Percentiles rank a stretch among this genome's conserved stretches.
These are phyloP conservation scores for Spinibarbus caldwelli DNA, from an alignment of 2,797 vertebrate genomes.

Conservation along the genomic window DNA sequence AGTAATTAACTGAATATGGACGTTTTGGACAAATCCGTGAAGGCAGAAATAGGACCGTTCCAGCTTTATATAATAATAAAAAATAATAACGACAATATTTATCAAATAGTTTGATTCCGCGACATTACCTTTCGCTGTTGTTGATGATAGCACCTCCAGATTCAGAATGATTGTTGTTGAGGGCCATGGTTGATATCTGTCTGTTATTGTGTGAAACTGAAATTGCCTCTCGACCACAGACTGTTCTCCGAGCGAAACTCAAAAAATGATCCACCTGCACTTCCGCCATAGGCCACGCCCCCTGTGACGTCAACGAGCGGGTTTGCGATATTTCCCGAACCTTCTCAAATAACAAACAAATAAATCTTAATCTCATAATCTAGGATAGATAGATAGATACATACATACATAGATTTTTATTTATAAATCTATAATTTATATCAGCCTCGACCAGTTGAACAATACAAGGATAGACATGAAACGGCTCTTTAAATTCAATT, in stretches of 20 bases:
- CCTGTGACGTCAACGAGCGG: slow-evolving; percentile 60
- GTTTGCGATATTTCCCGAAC: slow-evolving; percentile 37
- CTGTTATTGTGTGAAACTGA: slow-evolving; percentile 9
- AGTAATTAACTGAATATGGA: too few relatives aligned
- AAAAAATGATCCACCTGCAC: slow-evolving; percentile 74
- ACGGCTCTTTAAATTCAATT: too few relatives aligned
- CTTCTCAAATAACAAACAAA: slow-evolving; percentile 23
- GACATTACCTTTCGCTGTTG: slow-evolving; percentile 98
- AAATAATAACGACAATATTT: background rate
- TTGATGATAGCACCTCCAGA: slow-evolving; percentile 93
- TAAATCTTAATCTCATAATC: background rate
- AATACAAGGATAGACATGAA: too few relatives aligned
- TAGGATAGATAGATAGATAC: background rate
- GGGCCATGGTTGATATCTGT: slow-evolving; percentile 78
- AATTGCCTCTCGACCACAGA: too few relatives aligned
- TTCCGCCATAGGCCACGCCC: slow-evolving; percentile 69
- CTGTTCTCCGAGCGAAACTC: too few relatives aligned
- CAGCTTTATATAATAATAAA: background rate
- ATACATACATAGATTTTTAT: too few relatives aligned
- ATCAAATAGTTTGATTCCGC: background rate
- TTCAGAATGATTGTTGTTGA: slow-evolving; percentile 93
- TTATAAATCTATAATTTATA: too few relatives aligned
- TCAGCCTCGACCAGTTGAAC: too few relatives aligned
- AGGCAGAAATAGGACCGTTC: background rate
- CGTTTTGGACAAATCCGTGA: background rate